Evolutionary conservation across 2,797 vertebrate species (phyloP), one percentile per base, ranked within the genome.

Genomic region (Rhinatrema bivittatum): DNA sequence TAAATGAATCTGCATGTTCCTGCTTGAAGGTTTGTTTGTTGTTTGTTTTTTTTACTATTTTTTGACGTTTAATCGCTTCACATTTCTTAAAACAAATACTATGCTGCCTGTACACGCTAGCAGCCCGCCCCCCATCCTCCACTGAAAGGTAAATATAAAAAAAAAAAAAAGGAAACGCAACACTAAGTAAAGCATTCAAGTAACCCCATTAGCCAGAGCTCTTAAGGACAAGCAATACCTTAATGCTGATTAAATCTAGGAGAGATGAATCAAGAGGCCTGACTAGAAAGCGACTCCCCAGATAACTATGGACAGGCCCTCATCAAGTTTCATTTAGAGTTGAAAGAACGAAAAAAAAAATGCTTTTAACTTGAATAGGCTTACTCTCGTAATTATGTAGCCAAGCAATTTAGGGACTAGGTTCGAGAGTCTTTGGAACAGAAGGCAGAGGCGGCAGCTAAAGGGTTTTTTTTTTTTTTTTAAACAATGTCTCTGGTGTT

Each of bases 181-280:
- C 73, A 82, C 83, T 78, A 74, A 80, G 80, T 85, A 87, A 82
- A 86, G 85, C 88, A 89, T 91, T 91, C 88, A n/a, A 91, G 85
- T 89, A 91, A 94, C 85, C 87, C 91, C 90, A 94, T 94, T 95
- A 93, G 90, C 78, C 80, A 83, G 87, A 90, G 87, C 89, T 94
- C 88, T 93, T 86, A 90, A 89, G 89, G 90, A 91, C 88, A 91
- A 91, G 91, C 89, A 91, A 88, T 91, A 91, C 88, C 87, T 89
- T 85, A 88, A 85, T 86, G 86, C 89, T 91, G 92, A 97, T 97
- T 94, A 89, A 85, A 95, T 96, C 91, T 94, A 86, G 91, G 85
- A 86, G 78, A 91, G 88, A 90, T 89, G 89, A 89, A 93, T 91
- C 86, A 84, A 86, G 81, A 88, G 78, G 81, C 79, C 76, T 79